Conservation (phyloP, 2,888 invertebrate genomes). For the Leptodirus hochenwartii region DNA sequence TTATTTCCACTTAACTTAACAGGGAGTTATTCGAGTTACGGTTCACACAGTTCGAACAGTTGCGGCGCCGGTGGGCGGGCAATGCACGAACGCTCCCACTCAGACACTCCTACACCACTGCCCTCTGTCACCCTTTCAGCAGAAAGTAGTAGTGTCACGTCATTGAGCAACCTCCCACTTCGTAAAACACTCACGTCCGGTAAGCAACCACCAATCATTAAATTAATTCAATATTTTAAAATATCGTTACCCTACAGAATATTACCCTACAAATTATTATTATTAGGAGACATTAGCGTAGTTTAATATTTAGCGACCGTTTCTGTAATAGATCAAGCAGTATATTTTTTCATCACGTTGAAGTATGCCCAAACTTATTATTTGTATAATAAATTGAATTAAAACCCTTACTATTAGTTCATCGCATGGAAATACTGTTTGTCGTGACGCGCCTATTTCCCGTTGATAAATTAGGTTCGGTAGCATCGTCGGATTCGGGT, state of each 20-base stretch:
- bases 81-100: slow-evolving; percentile 78
- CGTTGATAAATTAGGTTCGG: slow-evolving; percentile 46
- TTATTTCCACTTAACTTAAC: too few species aligned
- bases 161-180: slow-evolving; percentile 74
- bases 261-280: too few species aligned
- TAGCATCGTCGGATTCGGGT: slow-evolving; percentile 83
- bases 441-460: not conserved
- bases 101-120: slow-evolving; percentile 69
- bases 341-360: too few species aligned
- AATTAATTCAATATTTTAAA: slow-evolving; percentile 9
- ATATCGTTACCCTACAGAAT: slow-evolving; percentile 8
- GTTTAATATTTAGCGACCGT: too few species aligned
- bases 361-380: too few species aligned
- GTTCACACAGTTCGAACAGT: slow-evolving; percentile 30
- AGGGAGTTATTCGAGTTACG: slow-evolving; percentile 35
- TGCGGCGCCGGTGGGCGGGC: slow-evolving; percentile 32
- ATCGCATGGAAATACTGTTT: slow-evolving; percentile 1
- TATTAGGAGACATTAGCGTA: too few species aligned
- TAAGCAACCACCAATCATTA: too few species aligned
- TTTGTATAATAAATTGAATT: too few species aligned
- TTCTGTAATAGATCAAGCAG: too few species aligned
- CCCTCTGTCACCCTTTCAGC: slow-evolving; percentile 80
- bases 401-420: too few species aligned
- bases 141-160: slow-evolving; percentile 90
- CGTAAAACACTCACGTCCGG: slow-evolving; percentile 64